phyloP scores from a whole-genome alignment of 2,113 vertebrate species.

The Alces alces region DNA sequence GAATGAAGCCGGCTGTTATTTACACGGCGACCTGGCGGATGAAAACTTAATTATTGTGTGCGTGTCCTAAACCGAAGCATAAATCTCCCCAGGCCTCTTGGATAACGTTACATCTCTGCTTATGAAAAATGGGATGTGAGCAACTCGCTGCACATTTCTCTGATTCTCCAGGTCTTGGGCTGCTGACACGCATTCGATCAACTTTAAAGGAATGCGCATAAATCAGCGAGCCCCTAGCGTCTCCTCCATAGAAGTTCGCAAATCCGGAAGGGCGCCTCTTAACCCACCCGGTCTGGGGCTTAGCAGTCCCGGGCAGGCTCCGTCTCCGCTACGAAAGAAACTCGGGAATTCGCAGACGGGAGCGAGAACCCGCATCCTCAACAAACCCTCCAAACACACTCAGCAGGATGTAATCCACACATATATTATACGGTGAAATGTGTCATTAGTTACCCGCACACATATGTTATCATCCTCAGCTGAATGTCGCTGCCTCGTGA shows the following conservation, averaged over 20 bases:
- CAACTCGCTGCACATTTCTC: conserved; percentile 40
- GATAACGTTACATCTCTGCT: conserved; percentile 41
- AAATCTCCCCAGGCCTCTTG: conserved; percentile 50
- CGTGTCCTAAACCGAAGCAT: conserved; percentile 41
- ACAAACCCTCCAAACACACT: background rate
- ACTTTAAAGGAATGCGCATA: conserved; percentile 68
- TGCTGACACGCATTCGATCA: conserved; percentile 68
- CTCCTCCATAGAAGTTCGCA: background rate
- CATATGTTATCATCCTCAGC: background rate
- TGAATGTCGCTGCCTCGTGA: conserved; percentile 1
- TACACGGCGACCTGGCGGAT: conserved; percentile 12
- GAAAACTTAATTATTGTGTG: conserved; percentile 57
- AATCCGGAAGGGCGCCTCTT: conserved; percentile 39
- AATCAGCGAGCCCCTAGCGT: conserved; percentile 52
- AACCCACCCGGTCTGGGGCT: background rate
- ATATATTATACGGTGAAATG: background rate
- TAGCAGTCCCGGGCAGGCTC: background rate
- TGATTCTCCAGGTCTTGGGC: conserved; percentile 53
- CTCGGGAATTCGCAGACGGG: background rate
- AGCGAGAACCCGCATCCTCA: background rate
- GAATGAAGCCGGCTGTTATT: conserved; percentile 3
- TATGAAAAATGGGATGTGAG: conserved; percentile 63
- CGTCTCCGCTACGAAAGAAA: background rate
- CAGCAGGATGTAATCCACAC: background rate
- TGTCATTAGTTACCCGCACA: background rate